Conservation (phyloP, 2,888 invertebrate genomes). For the Philereme vetulata region DNA sequence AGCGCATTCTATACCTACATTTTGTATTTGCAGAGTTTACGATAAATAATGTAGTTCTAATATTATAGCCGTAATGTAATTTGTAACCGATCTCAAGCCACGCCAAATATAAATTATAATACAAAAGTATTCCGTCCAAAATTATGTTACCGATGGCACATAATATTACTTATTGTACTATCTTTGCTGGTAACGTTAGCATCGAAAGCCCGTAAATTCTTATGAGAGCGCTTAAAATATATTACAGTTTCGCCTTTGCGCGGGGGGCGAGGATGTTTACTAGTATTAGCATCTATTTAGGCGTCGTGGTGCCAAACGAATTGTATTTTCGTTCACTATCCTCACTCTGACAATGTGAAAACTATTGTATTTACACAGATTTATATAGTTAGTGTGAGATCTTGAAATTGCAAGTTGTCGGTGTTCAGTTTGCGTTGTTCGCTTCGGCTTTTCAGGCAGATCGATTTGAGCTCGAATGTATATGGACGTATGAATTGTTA, state of each 20-base stretch:
- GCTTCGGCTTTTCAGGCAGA: constrained; percentile 13
- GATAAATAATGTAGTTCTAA: background rate
- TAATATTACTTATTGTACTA: constrained; percentile 34
- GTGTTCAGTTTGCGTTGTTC: constrained; percentile 27
- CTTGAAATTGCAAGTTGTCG: constrained; percentile 14
- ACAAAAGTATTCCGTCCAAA: constrained; percentile 70
- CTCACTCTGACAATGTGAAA: constrained; percentile 6
- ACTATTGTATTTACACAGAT: constrained; percentile 30
- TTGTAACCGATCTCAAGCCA: constrained; percentile 7
- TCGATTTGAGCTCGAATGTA: constrained; percentile 6
- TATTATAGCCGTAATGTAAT: background rate
- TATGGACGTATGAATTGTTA: no score
- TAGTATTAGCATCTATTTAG: background rate
- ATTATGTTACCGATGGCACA: constrained; percentile 57
- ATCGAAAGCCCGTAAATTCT: constrained; percentile 9
- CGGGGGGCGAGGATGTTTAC: constrained; percentile 15
- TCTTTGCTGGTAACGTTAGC: constrained; percentile 13
- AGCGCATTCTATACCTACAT: no score
- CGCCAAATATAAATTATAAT: constrained; percentile 29
- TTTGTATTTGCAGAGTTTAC: no score
- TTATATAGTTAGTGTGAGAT: constrained; percentile 29
- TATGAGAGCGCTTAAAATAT: constrained; percentile 15
- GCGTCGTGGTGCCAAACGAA: constrained; percentile 21
- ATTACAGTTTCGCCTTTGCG: background rate
- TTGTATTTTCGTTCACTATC: background rate